Evolutionary conservation across 2,797 vertebrate genomes (phyloP).

Genomic region (Mallotus villosus): DNA sequence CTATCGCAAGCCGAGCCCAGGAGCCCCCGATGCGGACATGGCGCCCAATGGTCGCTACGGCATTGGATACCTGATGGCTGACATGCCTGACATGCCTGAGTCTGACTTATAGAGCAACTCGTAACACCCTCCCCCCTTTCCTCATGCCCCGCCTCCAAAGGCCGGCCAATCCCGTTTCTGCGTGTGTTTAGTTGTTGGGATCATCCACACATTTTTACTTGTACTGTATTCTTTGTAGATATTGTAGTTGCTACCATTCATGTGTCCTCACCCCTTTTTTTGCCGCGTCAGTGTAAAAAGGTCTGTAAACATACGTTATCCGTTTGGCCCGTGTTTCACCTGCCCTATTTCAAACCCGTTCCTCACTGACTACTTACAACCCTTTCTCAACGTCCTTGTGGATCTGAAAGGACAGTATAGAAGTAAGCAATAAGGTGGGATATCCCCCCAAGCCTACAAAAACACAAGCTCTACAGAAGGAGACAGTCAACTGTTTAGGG

Average conservation of each 20-base stretch:
- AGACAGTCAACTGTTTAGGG: constrained; percentile 15
- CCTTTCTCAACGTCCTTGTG: constrained; percentile 30
- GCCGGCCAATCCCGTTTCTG: constrained; percentile 31
- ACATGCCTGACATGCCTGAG: constrained; percentile 91
- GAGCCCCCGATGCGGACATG: constrained; percentile 72
- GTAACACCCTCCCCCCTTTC: constrained; percentile 8
- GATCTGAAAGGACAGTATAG: constrained; percentile 10
- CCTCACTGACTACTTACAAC: constrained; percentile 1
- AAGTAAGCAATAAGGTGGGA: constrained; percentile 48
- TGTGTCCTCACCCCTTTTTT: constrained; percentile 58
- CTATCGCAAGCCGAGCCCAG: constrained; percentile 86
- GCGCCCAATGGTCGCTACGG: constrained; percentile 91
- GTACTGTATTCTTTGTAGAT: constrained; percentile 73
- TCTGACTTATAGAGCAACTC: constrained; percentile 85
- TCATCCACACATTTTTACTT: constrained; percentile 60
- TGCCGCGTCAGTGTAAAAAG: constrained; percentile 40
- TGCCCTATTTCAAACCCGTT: constrained; percentile 25
- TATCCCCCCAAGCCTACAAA: constrained; percentile 38
- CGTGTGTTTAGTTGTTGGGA: constrained; percentile 56
- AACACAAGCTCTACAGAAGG: constrained; percentile 31
- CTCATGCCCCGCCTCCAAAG: background rate
- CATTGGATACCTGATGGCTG: constrained; percentile 92
- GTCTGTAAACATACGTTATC: constrained; percentile 28
- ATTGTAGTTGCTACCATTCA: constrained; percentile 63
- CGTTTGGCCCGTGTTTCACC: constrained; percentile 4